A percentile compares a stretch with the other conserved stretches of the same genome.
These are phyloP conservation scores for Cerastoderma edule DNA, from an alignment of 2,888 invertebrate genomes.

Conservation along the genomic window DNA sequence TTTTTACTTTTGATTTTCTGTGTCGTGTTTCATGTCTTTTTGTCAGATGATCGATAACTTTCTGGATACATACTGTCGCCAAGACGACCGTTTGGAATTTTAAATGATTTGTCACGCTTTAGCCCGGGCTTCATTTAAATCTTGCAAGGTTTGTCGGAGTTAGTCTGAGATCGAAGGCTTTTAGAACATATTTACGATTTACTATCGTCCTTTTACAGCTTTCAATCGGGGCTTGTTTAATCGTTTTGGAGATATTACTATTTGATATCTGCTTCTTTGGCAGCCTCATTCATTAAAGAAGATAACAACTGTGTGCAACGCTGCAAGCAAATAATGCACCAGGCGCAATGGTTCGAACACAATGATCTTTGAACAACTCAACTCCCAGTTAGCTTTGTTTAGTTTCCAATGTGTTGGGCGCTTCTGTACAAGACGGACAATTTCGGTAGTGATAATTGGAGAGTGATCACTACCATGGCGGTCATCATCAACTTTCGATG, in stretches of 20 bases:
- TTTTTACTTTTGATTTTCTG: neutral
- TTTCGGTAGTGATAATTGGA: conserved; percentile 5
- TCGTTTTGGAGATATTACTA: neutral
- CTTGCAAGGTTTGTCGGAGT: neutral
- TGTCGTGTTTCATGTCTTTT: neutral
- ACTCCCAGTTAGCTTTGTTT: neutral
- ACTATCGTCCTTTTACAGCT: neutral
- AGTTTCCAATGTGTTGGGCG: neutral
- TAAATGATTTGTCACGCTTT: neutral
- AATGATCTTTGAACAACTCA: neutral
- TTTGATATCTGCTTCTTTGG: neutral
- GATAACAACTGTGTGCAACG: neutral
- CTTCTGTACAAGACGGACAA: neutral
- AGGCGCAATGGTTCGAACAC: neutral
- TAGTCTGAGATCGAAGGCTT: neutral
- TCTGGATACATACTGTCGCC: neutral
- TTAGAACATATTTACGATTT: no score
- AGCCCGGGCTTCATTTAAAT: no score
- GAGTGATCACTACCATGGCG: conserved; percentile 3
- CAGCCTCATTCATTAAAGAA: neutral
- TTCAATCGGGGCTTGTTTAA: neutral
- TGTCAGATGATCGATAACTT: neutral
- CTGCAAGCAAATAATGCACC: neutral
- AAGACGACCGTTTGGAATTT: neutral
- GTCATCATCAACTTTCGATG: neutral